Percentiles rank a stretch among this genome's conserved stretches.
These are phyloP conservation scores for Garra rufa DNA, from an alignment of 2,113 vertebrate species.

Conservation along the genomic window DNA sequence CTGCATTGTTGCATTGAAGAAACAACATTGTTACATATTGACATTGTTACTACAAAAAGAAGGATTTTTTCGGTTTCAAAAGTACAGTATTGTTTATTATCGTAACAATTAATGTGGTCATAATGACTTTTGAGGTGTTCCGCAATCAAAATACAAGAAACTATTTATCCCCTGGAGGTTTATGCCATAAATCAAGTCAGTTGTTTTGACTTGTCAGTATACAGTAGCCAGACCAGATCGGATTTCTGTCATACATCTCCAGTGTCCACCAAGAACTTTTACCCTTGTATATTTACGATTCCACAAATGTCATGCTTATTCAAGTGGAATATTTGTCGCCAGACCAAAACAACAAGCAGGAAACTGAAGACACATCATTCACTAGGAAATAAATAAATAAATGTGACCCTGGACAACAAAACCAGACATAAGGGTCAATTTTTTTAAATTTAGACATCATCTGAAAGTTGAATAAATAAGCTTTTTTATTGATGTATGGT, in stretches of 20 bases:
- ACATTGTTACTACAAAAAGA: neutral
- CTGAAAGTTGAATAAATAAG: no score
- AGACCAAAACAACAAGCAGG: neutral
- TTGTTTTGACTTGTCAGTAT: neutral
- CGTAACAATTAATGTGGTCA: neutral
- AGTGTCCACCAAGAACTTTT: conserved; percentile 17
- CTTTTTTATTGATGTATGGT: no score
- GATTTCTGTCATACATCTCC: conserved; percentile 2
- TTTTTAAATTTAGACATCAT: no score
- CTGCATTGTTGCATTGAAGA: neutral
- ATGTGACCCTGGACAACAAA: no score
- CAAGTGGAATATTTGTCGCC: neutral
- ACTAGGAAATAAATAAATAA: neutral
- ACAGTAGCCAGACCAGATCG: neutral
- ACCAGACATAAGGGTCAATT: no score
- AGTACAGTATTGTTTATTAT: neutral
- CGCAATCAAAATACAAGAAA: neutral
- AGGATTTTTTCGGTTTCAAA: neutral
- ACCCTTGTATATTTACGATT: neutral
- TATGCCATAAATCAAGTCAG: conserved; percentile 1
- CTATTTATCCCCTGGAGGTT: neutral
- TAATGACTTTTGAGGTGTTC: neutral
- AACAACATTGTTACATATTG: neutral
- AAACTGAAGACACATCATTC: neutral
- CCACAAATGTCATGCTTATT: conserved; percentile 12